Evolutionary conservation across 1,140 invertebrate genomes (phyloP).

Genomic region (Potamilus streckersoni): DNA sequence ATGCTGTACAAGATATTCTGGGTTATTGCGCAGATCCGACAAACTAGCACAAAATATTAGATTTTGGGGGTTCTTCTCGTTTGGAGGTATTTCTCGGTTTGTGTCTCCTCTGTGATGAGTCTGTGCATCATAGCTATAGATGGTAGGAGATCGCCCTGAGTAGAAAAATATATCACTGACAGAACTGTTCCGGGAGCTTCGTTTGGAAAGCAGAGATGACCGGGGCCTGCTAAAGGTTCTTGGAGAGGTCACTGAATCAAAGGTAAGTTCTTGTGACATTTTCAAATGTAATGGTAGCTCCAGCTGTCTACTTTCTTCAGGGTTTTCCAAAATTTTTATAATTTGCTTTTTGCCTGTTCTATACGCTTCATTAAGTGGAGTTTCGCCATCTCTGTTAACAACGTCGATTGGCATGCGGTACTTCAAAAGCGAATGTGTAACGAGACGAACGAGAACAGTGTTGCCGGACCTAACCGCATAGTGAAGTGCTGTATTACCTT

Average conservation of each 20-base stretch:
- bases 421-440: conserved; percentile 38
- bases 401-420: conserved; percentile 41
- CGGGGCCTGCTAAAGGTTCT: conserved; percentile 5
- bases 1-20: conserved; percentile 46
- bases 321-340: conserved; percentile 20
- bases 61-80: conserved; percentile 30
- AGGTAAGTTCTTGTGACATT: too few species aligned
- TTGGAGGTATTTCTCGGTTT: conserved; percentile 3
- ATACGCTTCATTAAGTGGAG: conserved; percentile 43
- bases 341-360: conserved; percentile 15
- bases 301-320: background rate
- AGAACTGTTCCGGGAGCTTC: conserved; percentile 12
- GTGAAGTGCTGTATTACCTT: conserved; percentile 60
- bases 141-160: background rate
- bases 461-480: conserved; percentile 54
- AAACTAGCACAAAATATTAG: conserved; percentile 41
- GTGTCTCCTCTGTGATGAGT: background rate
- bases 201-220: conserved; percentile 4
- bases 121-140: conserved; percentile 12
- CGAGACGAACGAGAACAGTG: conserved; percentile 33
- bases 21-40: conserved; percentile 49
- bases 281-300: too few species aligned
- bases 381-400: conserved; percentile 40
- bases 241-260: too few species aligned
- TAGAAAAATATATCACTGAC: conserved; percentile 1